A percentile compares a stretch with the other conserved stretches of the same genome.
These are phyloP conservation scores for Leptogaster cylindrica DNA, from an alignment of 2,888 invertebrate genomes.

Conservation along the genomic window DNA sequence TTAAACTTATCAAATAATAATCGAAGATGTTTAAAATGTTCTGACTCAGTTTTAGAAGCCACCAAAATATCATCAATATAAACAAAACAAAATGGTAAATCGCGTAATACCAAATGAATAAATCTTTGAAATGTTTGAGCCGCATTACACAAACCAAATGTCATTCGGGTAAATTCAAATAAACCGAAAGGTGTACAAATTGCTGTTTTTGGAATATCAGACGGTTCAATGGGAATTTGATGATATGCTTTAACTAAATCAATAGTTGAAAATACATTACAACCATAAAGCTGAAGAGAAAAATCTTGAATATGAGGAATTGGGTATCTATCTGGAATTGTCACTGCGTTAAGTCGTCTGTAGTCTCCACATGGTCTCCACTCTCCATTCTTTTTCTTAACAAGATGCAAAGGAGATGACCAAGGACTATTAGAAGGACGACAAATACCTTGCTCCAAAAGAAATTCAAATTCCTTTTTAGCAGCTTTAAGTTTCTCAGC, in stretches of 20 bases:
- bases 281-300: neutral
- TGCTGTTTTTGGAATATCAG: constrained; percentile 53
- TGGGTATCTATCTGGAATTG: neutral
- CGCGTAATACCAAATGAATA: constrained; percentile 51
- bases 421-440: constrained; percentile 57
- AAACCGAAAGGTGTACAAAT: constrained; percentile 57
- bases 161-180: constrained; percentile 54
- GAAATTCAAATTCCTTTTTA: constrained; percentile 37
- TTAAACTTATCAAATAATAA: neutral
- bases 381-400: constrained; percentile 49
- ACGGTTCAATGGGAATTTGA: constrained; percentile 44
- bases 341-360: constrained; percentile 49
- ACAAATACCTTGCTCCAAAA: constrained; percentile 55
- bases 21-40: constrained; percentile 17
- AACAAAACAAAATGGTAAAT: constrained; percentile 49
- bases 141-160: constrained; percentile 53
- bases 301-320: neutral
- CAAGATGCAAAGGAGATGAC: constrained; percentile 56
- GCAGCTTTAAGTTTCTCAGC: constrained; percentile 48
- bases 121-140: constrained; percentile 56
- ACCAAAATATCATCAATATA: constrained; percentile 53
- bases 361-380: constrained; percentile 55
- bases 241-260: constrained; percentile 51
- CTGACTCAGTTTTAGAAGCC: neutral
- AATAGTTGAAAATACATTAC: constrained; percentile 49